Percentiles rank a stretch among this genome's conserved stretches.
Conservation (phyloP, 2,888 invertebrate species). For the Boloria euphrosyne region DNA sequence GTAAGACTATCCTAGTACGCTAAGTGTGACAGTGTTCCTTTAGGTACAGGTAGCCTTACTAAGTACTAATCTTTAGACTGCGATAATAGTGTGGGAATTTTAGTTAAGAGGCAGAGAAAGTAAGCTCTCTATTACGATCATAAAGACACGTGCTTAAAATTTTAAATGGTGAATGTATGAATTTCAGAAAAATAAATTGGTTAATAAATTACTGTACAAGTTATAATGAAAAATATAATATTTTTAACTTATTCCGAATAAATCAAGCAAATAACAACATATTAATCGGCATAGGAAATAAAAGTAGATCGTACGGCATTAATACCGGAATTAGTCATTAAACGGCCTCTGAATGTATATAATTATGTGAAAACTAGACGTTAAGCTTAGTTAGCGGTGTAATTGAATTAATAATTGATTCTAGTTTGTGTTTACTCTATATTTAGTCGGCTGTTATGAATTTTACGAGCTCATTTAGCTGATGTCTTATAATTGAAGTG, state of each 20-base stretch:
- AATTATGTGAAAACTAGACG: conserved; percentile 19
- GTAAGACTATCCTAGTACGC: too few species aligned
- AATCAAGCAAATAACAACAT: conserved; percentile 2
- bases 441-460: conserved; percentile 1
- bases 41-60: too few species aligned
- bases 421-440: conserved; percentile 3
- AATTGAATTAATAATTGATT: conserved; percentile 16
- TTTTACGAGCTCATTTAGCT: conserved; percentile 4
- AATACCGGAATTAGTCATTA: conserved; percentile 11
- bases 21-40: too few species aligned
- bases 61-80: too few species aligned
- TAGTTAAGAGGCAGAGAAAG: neutral
- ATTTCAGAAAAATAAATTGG: too few species aligned
- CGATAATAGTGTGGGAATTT: neutral
- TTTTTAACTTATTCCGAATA: neutral
- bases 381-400: conserved; percentile 17
- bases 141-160: too few species aligned
- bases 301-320: conserved; percentile 4
- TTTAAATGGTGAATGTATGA: too few species aligned
- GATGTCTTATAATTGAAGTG: conserved; percentile 2
- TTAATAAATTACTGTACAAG: neutral
- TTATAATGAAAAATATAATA: neutral
- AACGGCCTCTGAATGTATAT: conserved; percentile 15
- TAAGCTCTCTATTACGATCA: too few species aligned
- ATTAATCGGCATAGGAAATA: conserved; percentile 14